phyloP scores from a whole-genome alignment of 1,140 invertebrate genomes.

The Neodiprion virginianus region DNA sequence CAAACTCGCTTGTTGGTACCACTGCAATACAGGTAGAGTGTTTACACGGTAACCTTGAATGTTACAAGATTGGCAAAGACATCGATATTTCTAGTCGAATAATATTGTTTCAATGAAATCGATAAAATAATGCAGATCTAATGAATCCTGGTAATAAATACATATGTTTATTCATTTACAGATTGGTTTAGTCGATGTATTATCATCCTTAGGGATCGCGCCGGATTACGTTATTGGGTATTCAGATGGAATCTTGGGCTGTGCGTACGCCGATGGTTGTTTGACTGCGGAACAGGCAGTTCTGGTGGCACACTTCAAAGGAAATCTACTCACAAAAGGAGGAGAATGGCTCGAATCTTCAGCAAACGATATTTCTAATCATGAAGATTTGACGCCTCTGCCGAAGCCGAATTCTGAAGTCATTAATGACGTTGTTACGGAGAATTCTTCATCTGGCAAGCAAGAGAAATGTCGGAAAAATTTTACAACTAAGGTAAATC shows the following conservation, averaged over 20 bases:
- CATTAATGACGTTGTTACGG: slow-evolving; percentile 85
- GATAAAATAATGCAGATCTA: no score
- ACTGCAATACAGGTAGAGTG: slow-evolving; percentile 51
- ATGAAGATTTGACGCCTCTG: slow-evolving; percentile 61
- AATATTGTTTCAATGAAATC: not conserved
- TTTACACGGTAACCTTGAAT: slow-evolving; percentile 34
- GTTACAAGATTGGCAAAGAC: not conserved
- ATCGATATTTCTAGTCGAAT: no score
- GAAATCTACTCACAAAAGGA: slow-evolving; percentile 65
- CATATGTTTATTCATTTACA: slow-evolving; percentile 33
- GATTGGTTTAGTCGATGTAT: slow-evolving; percentile 68
- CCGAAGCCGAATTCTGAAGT: slow-evolving; percentile 77
- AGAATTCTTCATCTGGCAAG: slow-evolving; percentile 87
- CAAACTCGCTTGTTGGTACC: slow-evolving; percentile 53
- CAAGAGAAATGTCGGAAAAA: slow-evolving; percentile 72
- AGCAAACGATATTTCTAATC: slow-evolving; percentile 60
- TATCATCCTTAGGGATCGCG: slow-evolving; percentile 61
- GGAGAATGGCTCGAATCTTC: slow-evolving; percentile 60
- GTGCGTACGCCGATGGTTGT: slow-evolving; percentile 75
- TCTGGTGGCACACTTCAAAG: slow-evolving; percentile 70
- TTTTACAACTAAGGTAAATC: slow-evolving; percentile 68
- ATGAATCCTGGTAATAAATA: not conserved
- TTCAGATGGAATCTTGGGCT: slow-evolving; percentile 72
- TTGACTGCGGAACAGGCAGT: slow-evolving; percentile 73
- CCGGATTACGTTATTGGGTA: slow-evolving; percentile 77